Base-by-base conservation (phyloP, 2,888 invertebrate genomes). In the Parnassius apollo region DNA sequence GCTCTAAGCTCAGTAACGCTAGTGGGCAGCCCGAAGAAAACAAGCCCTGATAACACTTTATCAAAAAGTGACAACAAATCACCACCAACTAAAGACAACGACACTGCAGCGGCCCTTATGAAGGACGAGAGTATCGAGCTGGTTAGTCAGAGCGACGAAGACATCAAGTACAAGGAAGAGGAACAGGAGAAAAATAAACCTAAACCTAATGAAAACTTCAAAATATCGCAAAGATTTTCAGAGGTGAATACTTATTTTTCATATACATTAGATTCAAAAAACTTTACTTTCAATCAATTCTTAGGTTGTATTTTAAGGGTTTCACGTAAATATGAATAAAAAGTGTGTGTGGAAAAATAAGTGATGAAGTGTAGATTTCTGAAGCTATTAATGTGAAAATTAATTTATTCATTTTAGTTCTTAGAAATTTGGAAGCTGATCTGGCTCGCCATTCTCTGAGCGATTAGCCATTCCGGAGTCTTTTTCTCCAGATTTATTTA, bases 1-100 rank as follows among this genome's bases (percentile, higher is more conserved):
- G 96, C 95, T 62, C 83, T 95, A 13, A 96, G 96, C 74, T 95
- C 95, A 10, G 94, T 94, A 0, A 96, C 96, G 1, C 77, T 96
- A 55, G 93, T 96, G 0, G 95, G 95, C 0, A 94, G 93, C 67
- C 87, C 88, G 0, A 90, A 86, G 61, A 88, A 88, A 63, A 71
- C 72, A 1, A 89, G 87, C 65, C 87, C 88, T 44, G 86, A 86
- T 10, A 79, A 82, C 2, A 67, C 77, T 1, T 69, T 73, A 4
- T 70, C 61, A n/a, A 63, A 63, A 59, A 9, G 50, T 0, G 82
- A 81, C 22, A 74, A 69, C 12, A 82, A 82, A 57, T 80, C 87
- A 8, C 80, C 87, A 7, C 80, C 82, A 2, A 75, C 75, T 1
- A 88, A 83, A 65, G 87, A 88, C 61, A 88, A 88, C 51, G 83